Conservation (phyloP, 2,888 invertebrate genomes). For the Oscheius sp. region DNA sequence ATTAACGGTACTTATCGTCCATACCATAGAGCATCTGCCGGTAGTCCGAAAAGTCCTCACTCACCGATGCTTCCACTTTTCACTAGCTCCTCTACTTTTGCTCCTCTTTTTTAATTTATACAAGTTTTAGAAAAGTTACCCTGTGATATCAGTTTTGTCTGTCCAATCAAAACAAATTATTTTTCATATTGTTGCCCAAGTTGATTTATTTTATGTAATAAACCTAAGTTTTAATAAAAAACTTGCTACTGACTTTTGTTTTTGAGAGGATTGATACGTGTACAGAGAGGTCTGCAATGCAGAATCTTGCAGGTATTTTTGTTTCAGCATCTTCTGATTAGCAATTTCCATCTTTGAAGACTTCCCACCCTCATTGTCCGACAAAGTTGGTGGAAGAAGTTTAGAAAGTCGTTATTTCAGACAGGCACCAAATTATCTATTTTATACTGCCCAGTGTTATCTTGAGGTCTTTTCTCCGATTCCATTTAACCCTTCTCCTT, state of each 20-base stretch:
- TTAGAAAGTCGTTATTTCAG: too few relatives aligned
- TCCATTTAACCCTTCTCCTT: not conserved
- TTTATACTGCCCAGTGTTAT: not conserved
- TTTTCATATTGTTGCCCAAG: conserved; percentile 15
- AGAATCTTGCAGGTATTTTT: too few relatives aligned
- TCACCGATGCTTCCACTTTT: not conserved
- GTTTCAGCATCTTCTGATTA: too few relatives aligned
- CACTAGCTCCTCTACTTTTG: conserved; percentile 17
- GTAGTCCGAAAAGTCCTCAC: not conserved
- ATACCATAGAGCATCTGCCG: conserved; percentile 44
- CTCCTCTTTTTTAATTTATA: not conserved
- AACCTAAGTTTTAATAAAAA: too few relatives aligned
- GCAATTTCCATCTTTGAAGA: too few relatives aligned
- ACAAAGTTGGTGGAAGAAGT: too few relatives aligned
- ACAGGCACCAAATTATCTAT: too few relatives aligned
- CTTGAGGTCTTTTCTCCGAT: not conserved
- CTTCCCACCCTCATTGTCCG: too few relatives aligned
- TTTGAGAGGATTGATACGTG: too few relatives aligned
- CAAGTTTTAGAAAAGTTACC: conserved; percentile 16
- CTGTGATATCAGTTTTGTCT: not conserved
- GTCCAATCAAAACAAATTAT: conserved; percentile 5
- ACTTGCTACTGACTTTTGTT: too few relatives aligned
- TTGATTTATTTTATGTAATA: conserved; percentile 19
- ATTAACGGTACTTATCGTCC: conserved; percentile 96
- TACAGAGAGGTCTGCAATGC: too few relatives aligned